Evolutionary conservation across 2,888 invertebrate genomes (phyloP).

Genomic region (Zhengitettix transpicula): DNA sequence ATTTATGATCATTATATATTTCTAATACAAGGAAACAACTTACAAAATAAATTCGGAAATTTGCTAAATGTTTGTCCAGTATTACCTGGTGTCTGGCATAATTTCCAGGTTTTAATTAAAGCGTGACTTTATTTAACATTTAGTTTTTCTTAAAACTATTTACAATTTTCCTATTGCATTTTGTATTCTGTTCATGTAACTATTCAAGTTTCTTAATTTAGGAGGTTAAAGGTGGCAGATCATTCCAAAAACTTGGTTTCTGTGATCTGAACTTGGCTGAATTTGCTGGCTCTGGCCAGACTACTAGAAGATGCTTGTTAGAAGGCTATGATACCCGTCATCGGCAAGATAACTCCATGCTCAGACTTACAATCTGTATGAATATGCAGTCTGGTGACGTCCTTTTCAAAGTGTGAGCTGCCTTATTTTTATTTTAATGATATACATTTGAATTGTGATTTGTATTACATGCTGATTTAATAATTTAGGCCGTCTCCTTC

Average conservation of each 20-base stretch:
- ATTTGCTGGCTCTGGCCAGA: constrained; percentile 83
- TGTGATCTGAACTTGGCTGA: constrained; percentile 94
- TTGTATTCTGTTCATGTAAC: no score
- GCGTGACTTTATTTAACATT: no score
- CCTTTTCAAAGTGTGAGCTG: constrained; percentile 88
- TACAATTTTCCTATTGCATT: no score
- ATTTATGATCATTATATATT: no score
- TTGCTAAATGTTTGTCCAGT: no score
- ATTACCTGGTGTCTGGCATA: no score
- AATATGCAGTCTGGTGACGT: constrained; percentile 92
- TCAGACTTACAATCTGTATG: constrained; percentile 80
- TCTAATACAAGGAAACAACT: no score
- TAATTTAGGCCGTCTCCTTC: constrained; percentile 42
- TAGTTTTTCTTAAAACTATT: no score
- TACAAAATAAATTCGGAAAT: no score
- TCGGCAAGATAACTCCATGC: constrained; percentile 91
- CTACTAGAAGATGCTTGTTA: constrained; percentile 71
- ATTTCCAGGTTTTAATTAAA: no score
- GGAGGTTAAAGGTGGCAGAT: constrained; percentile 61
- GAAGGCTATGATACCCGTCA: constrained; percentile 90
- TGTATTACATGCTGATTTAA: background rate
- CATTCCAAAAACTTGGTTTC: constrained; percentile 91
- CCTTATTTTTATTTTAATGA: background rate
- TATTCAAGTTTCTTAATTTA: constrained; percentile 19
- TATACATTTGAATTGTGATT: background rate